Evolutionary conservation across 2,888 invertebrate species (phyloP).

Genomic region (Hyposoter didymator): DNA sequence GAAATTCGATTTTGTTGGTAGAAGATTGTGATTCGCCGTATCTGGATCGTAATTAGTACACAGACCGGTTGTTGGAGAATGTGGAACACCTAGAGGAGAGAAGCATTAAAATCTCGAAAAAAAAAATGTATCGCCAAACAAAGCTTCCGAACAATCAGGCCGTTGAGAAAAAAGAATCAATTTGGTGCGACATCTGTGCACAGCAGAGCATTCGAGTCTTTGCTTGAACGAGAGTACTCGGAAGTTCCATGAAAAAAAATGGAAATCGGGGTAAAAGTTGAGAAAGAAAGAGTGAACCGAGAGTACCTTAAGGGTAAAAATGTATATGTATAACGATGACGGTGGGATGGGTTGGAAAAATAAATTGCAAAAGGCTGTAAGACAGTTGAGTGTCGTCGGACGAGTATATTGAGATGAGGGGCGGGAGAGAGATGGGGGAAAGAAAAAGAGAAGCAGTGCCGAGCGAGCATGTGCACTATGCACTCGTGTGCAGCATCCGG

Average conservation of each 20-base stretch:
- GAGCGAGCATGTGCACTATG: constrained; percentile 3
- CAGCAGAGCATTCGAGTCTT: background rate
- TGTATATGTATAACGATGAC: constrained; percentile 21
- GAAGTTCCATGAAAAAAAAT: constrained; percentile 7
- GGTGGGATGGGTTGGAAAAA: constrained; percentile 26
- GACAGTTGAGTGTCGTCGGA: constrained; percentile 37
- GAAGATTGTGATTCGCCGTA: background rate
- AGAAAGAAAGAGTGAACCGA: background rate
- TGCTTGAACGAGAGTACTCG: constrained; percentile 6
- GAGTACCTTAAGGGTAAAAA: constrained; percentile 13
- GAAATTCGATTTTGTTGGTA: background rate
- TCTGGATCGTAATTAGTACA: background rate
- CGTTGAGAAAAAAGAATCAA: background rate
- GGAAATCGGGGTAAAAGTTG: background rate
- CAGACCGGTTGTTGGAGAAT: background rate
- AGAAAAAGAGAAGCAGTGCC: background rate
- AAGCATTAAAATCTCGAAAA: background rate
- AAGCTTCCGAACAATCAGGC: background rate
- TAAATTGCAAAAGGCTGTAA: constrained; percentile 42
- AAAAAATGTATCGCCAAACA: background rate
- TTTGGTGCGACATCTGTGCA: background rate
- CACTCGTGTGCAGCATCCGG: constrained; percentile 4
- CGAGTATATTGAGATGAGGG: constrained; percentile 18
- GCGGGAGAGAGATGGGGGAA: constrained; percentile 14
- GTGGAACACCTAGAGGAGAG: background rate